Percentiles rank a stretch among this genome's conserved stretches.
Conservation (phyloP, 2,888 invertebrate species). For the Drosophila nr. medialis region DNA sequence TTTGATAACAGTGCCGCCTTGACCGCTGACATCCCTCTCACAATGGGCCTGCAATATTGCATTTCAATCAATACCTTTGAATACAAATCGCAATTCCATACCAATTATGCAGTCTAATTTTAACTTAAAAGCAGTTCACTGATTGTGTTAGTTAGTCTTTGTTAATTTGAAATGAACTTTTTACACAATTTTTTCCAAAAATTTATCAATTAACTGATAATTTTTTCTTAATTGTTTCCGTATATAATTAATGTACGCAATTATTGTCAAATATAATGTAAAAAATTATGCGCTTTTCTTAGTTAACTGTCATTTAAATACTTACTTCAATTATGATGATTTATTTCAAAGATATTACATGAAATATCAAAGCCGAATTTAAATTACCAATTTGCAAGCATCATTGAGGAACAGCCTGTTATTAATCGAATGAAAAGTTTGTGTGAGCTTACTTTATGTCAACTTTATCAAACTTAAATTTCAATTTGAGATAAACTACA, state of each 20-base stretch:
- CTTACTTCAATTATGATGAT: too few species aligned
- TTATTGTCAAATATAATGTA: background rate
- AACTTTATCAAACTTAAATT: background rate
- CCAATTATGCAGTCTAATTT: slow-evolving; percentile 8
- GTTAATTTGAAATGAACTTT: background rate
- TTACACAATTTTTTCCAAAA: background rate
- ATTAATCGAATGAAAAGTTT: background rate
- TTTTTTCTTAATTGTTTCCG: background rate
- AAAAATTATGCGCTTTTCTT: background rate
- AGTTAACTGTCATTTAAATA: too few species aligned
- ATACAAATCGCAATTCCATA: slow-evolving; percentile 29
- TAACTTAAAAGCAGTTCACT: background rate
- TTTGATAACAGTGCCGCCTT: background rate
- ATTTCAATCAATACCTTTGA: slow-evolving; percentile 60
- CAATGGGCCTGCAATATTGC: slow-evolving; percentile 41
- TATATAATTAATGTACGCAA: background rate
- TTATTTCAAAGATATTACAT: too few species aligned
- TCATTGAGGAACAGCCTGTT: background rate
- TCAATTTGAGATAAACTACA: background rate
- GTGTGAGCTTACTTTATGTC: background rate
- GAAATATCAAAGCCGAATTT: too few species aligned
- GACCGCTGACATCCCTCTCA: background rate
- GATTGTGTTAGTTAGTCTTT: background rate
- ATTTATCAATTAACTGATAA: background rate
- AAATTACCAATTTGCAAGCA: background rate